These are phyloP conservation scores for Natator depressus DNA, from an alignment of 2,113 vertebrate genomes.

Conservation along the genomic window DNA sequence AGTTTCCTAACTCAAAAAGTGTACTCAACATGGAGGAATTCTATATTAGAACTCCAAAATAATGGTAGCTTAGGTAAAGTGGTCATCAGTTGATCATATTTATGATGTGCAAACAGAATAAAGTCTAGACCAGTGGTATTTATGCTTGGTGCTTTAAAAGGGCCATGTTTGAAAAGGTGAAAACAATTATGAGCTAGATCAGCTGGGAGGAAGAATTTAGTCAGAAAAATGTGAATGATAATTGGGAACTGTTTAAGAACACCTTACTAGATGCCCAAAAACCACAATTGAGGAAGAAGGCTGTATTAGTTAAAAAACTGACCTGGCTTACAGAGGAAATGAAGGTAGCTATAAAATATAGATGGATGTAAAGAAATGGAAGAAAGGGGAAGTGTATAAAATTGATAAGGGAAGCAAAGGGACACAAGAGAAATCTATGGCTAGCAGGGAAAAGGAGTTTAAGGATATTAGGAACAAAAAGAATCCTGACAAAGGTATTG, in stretches of 20 bases:
- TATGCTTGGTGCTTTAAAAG: not conserved
- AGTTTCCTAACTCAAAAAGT: not conserved
- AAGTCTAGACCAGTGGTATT: not conserved
- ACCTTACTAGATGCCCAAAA: not conserved
- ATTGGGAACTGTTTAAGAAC: not conserved
- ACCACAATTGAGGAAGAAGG: not conserved
- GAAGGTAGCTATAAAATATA: not conserved
- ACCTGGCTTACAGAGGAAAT: not conserved
- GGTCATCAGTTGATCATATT: not conserved
- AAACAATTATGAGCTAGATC: not conserved
- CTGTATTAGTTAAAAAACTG: not conserved
- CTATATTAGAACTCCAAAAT: not conserved
- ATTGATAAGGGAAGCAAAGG: not conserved
- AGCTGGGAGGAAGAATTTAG: not conserved
- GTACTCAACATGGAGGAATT: not conserved
- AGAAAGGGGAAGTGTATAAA: not conserved
- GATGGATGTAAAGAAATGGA: not conserved
- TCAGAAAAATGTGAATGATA: not conserved
- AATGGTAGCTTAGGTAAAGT: not conserved
- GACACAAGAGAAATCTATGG: not conserved
- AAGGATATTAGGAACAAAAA: not conserved
- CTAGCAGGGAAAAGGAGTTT: not conserved
- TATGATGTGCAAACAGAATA: not conserved
- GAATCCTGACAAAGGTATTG: not conserved
- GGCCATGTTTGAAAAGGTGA: not conserved